Conservation (phyloP, 2,888 invertebrate genomes). For the Euplagia quadripunctaria region DNA sequence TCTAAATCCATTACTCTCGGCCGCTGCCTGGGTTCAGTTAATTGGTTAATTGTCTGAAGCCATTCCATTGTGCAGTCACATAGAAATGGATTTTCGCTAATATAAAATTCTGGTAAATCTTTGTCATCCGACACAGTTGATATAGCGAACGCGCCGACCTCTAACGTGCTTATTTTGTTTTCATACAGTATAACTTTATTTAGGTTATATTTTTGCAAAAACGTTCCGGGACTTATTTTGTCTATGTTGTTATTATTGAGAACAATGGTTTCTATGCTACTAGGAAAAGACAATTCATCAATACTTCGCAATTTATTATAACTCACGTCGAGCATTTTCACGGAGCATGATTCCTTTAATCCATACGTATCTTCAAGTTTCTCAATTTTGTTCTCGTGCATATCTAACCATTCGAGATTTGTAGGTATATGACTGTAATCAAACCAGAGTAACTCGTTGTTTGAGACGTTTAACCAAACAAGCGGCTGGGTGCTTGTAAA, state of each 20-base stretch:
- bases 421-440: constrained; percentile 93
- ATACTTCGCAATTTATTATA: constrained; percentile 91
- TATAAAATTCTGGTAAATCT: constrained; percentile 92
- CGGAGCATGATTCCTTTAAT: constrained; percentile 88
- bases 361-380: constrained; percentile 92
- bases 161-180: constrained; percentile 91
- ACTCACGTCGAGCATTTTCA: constrained; percentile 93
- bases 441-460: constrained; percentile 93
- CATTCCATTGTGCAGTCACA: constrained; percentile 97
- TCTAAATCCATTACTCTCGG: constrained; percentile 94
- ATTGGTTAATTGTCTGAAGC: constrained; percentile 93
- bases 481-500: constrained; percentile 91
- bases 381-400: constrained; percentile 93
- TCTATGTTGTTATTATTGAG: constrained; percentile 92
- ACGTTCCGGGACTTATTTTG: constrained; percentile 90
- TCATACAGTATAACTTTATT: constrained; percentile 92
- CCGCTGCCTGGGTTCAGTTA: constrained; percentile 91
- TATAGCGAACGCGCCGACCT: constrained; percentile 91
- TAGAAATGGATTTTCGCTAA: constrained; percentile 93
- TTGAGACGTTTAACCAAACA: constrained; percentile 93
- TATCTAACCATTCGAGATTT: constrained; percentile 93
- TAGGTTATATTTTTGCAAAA: constrained; percentile 90
- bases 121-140: constrained; percentile 89
- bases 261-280: constrained; percentile 91
- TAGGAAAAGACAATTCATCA: constrained; percentile 90